These are phyloP conservation scores for Carollia perspicillata DNA, from an alignment of 2,113 vertebrate genomes.

Conservation along the genomic window DNA sequence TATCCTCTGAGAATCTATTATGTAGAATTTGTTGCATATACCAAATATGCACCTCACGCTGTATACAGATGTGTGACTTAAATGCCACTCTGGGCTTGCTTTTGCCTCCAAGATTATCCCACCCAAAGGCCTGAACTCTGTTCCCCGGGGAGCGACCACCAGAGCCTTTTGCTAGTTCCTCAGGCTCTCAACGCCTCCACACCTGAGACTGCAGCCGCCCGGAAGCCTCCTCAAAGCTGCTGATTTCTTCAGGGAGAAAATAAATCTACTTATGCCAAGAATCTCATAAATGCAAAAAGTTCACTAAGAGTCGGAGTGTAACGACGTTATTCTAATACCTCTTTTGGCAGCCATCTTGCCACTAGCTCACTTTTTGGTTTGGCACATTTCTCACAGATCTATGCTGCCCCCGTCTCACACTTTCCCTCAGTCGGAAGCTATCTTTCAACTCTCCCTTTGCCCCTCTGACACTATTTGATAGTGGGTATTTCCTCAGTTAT, in stretches of 20 bases:
- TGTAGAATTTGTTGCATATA: neutral
- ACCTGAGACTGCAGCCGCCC: neutral
- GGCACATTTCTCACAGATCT: neutral
- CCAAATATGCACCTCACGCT: neutral
- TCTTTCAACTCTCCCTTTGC: neutral
- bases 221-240: neutral
- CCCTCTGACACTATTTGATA: neutral
- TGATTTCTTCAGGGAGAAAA: neutral
- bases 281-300: neutral
- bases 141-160: neutral
- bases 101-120: neutral
- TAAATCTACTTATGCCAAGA: neutral
- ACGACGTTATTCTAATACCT: neutral
- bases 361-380: neutral
- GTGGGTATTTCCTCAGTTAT: neutral
- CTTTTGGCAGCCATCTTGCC: neutral
- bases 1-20: neutral
- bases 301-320: neutral
- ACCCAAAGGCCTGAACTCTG: too few relatives aligned
- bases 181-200: neutral
- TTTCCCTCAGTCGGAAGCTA: neutral
- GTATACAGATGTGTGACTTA: neutral
- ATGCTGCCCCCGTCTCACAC: too few relatives aligned
- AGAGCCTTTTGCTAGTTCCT: neutral
- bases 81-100: neutral